Evolutionary conservation across 2,888 invertebrate genomes (phyloP).

Genomic region (Thalpophila matura): DNA sequence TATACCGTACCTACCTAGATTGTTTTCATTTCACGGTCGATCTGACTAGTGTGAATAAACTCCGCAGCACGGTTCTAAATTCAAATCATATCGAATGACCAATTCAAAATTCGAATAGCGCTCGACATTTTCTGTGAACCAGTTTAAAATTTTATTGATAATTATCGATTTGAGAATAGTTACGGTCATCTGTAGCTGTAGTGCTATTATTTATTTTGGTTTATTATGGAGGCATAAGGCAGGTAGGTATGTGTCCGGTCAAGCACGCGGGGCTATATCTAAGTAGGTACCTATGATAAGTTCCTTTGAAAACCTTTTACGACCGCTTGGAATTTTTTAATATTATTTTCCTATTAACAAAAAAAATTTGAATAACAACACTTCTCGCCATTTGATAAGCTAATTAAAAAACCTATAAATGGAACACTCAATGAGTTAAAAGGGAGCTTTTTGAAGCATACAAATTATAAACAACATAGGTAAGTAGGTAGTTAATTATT

Average conservation of each 20-base stretch:
- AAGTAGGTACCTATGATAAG: too few species aligned
- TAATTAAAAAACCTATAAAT: constrained; percentile 13
- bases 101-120: constrained; percentile 72
- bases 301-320: constrained; percentile 34
- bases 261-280: constrained; percentile 2
- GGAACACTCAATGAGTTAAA: constrained; percentile 1
- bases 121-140: constrained; percentile 63
- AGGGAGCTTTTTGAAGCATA: background rate
- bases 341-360: constrained; percentile 15
- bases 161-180: constrained; percentile 51
- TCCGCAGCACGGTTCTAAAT: constrained; percentile 70
- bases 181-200: constrained; percentile 33
- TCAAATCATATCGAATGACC: constrained; percentile 73
- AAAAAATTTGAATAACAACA: constrained; percentile 10
- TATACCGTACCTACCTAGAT: too few species aligned
- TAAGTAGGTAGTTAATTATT: too few species aligned
- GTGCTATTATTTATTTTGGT: constrained; percentile 48
- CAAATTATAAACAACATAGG: background rate
- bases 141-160: constrained; percentile 57
- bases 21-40: constrained; percentile 74
- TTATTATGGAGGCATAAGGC: constrained; percentile 35
- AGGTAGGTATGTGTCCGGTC: constrained; percentile 8
- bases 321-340: constrained; percentile 23
- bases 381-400: constrained; percentile 10
- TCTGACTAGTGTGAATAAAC: constrained; percentile 77